Evolutionary conservation across 2,113 vertebrate species (phyloP).

Genomic region (Epinephelus lanceolatus): DNA sequence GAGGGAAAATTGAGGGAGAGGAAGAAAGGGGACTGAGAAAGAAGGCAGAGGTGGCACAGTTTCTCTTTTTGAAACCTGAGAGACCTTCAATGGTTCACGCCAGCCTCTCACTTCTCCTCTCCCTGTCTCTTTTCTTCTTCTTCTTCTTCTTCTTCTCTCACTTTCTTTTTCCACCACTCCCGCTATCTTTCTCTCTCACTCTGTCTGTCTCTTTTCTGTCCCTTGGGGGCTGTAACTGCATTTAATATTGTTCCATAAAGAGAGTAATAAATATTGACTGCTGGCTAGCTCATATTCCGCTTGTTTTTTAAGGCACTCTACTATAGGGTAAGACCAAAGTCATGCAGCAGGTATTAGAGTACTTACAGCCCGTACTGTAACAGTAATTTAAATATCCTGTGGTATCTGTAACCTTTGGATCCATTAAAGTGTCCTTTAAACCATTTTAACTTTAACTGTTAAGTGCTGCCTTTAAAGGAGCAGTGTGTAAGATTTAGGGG

Average conservation of each 20-base stretch:
- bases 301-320: slow-evolving; percentile 69
- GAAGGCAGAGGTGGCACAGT: slow-evolving; percentile 48
- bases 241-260: slow-evolving; percentile 84
- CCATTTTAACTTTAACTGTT: slow-evolving; percentile 15
- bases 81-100: slow-evolving; percentile 54
- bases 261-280: slow-evolving; percentile 84
- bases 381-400: slow-evolving; percentile 24
- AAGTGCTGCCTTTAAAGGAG: neutral
- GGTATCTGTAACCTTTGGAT: slow-evolving; percentile 39
- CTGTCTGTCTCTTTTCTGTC: slow-evolving; percentile 53
- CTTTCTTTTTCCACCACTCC: slow-evolving; percentile 42
- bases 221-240: slow-evolving; percentile 77
- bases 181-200: slow-evolving; percentile 44
- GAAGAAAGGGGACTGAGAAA: slow-evolving; percentile 43
- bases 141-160: slow-evolving; percentile 32
- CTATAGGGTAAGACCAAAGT: slow-evolving; percentile 70
- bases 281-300: slow-evolving; percentile 78
- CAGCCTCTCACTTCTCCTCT: slow-evolving; percentile 18
- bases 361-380: neutral
- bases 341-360: slow-evolving; percentile 61
- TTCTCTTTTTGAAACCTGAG: slow-evolving; percentile 71
- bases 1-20: slow-evolving; percentile 42
- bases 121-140: slow-evolving; percentile 25
- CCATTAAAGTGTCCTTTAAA: slow-evolving; percentile 33
- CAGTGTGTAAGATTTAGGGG: too few species aligned